Conservation (phyloP, 2,888 invertebrate genomes). For the Endotricha flammealis region DNA sequence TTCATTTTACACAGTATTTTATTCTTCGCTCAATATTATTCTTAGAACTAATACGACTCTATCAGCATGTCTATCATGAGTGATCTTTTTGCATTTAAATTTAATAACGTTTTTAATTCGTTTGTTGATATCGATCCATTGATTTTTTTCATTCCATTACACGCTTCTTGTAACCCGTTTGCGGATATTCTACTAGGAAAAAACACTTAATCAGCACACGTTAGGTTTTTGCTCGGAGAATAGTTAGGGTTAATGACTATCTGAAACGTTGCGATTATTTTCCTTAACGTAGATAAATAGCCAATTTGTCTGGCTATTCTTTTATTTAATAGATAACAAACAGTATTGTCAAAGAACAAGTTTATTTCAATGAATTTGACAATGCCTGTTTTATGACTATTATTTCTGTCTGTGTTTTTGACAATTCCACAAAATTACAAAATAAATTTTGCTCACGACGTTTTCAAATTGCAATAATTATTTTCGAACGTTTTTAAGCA, state of each 20-base stretch:
- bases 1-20: too few species aligned
- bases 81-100: not conserved
- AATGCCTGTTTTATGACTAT: too few species aligned
- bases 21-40: too few species aligned
- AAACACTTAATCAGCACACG: not conserved
- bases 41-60: too few species aligned
- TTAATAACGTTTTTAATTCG: slow-evolving; percentile 5
- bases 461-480: too few species aligned
- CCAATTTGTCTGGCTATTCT: not conserved
- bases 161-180: slow-evolving; percentile 1
- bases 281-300: not conserved
- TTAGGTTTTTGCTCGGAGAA: not conserved
- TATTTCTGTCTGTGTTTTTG: too few species aligned
- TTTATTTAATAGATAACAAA: too few species aligned
- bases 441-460: too few species aligned
- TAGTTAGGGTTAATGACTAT: not conserved
- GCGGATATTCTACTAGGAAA: not conserved
- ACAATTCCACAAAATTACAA: too few species aligned
- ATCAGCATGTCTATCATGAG: not conserved
- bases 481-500: too few species aligned
- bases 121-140: slow-evolving; percentile 1
- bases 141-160: slow-evolving; percentile 2
- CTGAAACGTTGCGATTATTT: not conserved
- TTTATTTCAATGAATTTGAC: too few species aligned
- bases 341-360: too few species aligned